Base-by-base conservation (phyloP, 2,888 invertebrate genomes). In the Catocala fraxini region DNA sequence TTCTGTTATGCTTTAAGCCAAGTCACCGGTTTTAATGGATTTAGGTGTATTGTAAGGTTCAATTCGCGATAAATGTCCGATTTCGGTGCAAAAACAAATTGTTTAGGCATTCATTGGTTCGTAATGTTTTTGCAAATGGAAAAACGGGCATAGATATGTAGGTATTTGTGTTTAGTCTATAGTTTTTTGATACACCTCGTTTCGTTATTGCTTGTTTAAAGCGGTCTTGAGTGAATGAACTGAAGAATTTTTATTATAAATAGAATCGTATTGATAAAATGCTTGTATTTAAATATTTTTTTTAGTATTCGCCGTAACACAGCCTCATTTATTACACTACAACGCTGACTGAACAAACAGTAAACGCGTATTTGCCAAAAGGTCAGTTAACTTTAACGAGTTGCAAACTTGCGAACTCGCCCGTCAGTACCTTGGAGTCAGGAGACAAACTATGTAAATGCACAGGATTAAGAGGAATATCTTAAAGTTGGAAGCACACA, bases 381-480 rank as follows among this genome's bases (percentile, higher is more conserved):
- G 83, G 84, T 81, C 83, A 81, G 75, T 72, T 69, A 75, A 73
- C 69, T 73, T 78, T 80, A 81, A 84, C 81, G 75, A 83, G 81
- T 84, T 84, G 76, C 61, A 71, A 82, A 83, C 83, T 80, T 72
- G 63, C 56, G 66, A 72, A 81, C 66, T 80, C 72, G 62, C 49
- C 59, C 55, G 60, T n/a, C 43, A 69, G 54, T 73, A 73, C 76
- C 66, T 72, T 63, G 39, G 42, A 39, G 39, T 33, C 15, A 25
- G n/a, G 43, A 53, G 9, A 12, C 35, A 43, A 15, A 45, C 68
- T 76, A 76, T 68, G 73, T 66, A 68, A 76, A 75, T 73, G 61
- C 55, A 76, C 34, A 12, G 34, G 64, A 64, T 66, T 62, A 66
- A 72, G 66, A 59, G 56, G 41, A 56, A 56, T 61, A 62, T 75